A percentile compares a stretch with the other conserved stretches of the same genome.
Conservation (phyloP, 2,797 vertebrate species). For the Graptemys geographica region DNA sequence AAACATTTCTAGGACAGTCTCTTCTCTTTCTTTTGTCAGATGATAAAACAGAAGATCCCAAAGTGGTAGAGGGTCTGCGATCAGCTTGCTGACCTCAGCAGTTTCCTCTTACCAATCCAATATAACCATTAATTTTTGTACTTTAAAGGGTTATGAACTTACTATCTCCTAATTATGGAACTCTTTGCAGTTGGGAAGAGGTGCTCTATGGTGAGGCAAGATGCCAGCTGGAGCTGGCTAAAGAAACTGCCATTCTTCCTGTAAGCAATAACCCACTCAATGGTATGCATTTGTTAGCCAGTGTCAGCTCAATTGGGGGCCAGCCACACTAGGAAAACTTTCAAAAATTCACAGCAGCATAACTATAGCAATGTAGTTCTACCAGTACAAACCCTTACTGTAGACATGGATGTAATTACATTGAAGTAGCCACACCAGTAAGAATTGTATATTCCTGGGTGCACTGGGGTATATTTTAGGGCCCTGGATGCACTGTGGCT, state of each 20-base stretch:
- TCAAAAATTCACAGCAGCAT: background rate
- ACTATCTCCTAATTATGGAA: background rate
- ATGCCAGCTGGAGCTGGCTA: background rate
- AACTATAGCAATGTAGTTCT: background rate
- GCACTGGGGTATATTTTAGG: background rate
- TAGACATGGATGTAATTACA: background rate
- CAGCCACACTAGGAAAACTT: background rate
- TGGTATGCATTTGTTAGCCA: slow-evolving; percentile 25
- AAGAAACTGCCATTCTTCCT: slow-evolving; percentile 10
- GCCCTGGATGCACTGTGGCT: rapidly evolving
- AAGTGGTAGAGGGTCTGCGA: background rate
- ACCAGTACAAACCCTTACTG: background rate
- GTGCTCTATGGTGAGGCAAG: background rate
- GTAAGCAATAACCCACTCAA: slow-evolving; percentile 21
- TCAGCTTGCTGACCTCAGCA: background rate
- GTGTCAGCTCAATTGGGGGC: background rate
- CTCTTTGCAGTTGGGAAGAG: background rate
- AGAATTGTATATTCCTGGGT: background rate
- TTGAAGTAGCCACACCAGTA: background rate
- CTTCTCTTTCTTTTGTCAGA: slow-evolving; percentile 1
- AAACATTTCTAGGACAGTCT: background rate
- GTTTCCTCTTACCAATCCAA: slow-evolving; percentile 2
- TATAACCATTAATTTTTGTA: slow-evolving; percentile 11
- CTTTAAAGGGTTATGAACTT: background rate
- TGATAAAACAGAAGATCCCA: slow-evolving; percentile 31